These are phyloP conservation scores for Esox lucius DNA, from an alignment of 2,797 vertebrate species.

Conservation along the genomic window DNA sequence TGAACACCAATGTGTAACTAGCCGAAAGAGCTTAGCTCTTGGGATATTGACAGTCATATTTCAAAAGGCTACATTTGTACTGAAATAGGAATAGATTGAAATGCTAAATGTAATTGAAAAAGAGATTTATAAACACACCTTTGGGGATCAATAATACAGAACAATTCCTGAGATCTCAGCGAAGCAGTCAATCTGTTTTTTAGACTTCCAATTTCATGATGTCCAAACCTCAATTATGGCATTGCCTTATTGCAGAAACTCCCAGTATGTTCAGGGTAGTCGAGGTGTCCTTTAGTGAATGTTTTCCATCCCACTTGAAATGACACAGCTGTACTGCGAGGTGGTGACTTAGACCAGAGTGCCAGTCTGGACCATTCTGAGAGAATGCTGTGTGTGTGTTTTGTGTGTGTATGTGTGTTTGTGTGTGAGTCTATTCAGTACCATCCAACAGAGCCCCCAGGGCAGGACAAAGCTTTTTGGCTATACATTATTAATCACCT, in stretches of 20 bases:
- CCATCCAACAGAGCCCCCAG: constrained; percentile 42
- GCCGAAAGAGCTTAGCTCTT: background rate
- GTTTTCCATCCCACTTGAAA: too few relatives aligned
- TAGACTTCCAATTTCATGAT: too few relatives aligned
- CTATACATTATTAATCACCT: constrained; percentile 64
- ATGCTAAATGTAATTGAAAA: background rate
- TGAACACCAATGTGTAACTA: background rate
- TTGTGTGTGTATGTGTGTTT: constrained; percentile 18
- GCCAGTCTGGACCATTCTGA: too few relatives aligned
- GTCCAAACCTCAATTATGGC: too few relatives aligned
- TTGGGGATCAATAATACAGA: background rate
- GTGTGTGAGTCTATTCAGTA: constrained; percentile 7
- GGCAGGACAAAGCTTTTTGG: constrained; percentile 46
- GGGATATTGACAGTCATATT: background rate
- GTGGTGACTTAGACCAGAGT: too few relatives aligned
- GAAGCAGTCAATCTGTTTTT: constrained; percentile 21
- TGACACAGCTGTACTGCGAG: too few relatives aligned
- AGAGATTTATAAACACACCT: background rate
- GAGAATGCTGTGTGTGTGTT: constrained; percentile 6
- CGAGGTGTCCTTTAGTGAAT: too few relatives aligned
- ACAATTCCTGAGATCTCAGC: background rate
- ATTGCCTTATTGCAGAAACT: too few relatives aligned
- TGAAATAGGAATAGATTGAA: background rate
- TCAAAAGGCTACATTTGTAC: background rate
- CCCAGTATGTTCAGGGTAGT: too few relatives aligned